phyloP scores from a whole-genome alignment of 2,888 invertebrate species.

The Ashinkailepas kermadecensis region DNA sequence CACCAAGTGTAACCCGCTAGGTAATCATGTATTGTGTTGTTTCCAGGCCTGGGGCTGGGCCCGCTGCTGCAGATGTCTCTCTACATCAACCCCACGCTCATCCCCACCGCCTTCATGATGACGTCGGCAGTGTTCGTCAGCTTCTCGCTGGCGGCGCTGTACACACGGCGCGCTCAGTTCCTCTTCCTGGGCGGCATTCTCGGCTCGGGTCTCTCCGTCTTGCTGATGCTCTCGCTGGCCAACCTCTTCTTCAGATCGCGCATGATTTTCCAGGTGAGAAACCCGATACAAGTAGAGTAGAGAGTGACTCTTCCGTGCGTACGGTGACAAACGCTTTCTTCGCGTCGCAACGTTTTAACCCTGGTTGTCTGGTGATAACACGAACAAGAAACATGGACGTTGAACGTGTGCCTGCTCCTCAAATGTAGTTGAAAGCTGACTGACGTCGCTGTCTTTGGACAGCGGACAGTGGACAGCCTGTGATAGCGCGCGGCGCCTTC shows the following conservation, averaged over 20 bases:
- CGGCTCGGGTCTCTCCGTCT: conserved; percentile 68
- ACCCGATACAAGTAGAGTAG: too few relatives aligned
- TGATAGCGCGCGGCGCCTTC: too few relatives aligned
- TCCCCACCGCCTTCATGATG: conserved; percentile 75
- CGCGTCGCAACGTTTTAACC: too few relatives aligned
- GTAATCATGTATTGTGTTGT: not conserved
- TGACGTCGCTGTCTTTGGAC: too few relatives aligned
- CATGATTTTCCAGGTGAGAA: conserved; percentile 62
- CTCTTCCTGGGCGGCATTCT: conserved; percentile 83
- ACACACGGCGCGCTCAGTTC: conserved; percentile 79
- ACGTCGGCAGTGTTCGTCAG: conserved; percentile 84
- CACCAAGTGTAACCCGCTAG: too few relatives aligned
- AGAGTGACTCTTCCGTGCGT: too few relatives aligned
- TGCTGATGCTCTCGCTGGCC: conserved; percentile 67
- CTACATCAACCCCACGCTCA: conserved; percentile 73
- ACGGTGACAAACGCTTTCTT: too few relatives aligned
- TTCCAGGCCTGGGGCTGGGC: conserved; percentile 74
- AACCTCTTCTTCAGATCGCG: conserved; percentile 81
- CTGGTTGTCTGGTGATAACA: too few relatives aligned
- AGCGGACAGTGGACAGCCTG: too few relatives aligned
- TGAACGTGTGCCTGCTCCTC: too few relatives aligned
- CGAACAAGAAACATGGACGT: too few relatives aligned
- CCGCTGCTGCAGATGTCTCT: conserved; percentile 75
- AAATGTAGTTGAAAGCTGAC: too few relatives aligned
- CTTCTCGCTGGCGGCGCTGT: conserved; percentile 78